phyloP scores from a whole-genome alignment of 1,140 invertebrate species.

The Akabosia matsudoensis region DNA sequence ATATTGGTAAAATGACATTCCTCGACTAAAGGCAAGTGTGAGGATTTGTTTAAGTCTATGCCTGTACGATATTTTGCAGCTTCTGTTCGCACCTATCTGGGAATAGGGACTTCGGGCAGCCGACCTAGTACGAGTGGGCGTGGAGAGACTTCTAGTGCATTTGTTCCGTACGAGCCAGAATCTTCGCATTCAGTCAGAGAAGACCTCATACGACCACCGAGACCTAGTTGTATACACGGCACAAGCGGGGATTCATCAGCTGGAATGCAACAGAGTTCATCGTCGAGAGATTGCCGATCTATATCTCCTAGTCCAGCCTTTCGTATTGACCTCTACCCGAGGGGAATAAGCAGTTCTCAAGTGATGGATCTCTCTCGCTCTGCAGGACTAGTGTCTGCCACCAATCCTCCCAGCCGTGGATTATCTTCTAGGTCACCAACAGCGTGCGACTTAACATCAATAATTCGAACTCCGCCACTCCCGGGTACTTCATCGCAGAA shows the following conservation, averaged over 20 bases:
- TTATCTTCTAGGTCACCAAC: background rate
- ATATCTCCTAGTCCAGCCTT: background rate
- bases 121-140: background rate
- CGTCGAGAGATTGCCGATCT: background rate
- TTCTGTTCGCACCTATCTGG: no score
- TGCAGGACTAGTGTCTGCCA: background rate
- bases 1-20: no score
- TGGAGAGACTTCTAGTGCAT: background rate
- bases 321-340: background rate
- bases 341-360: constrained; percentile 8
- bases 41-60: no score
- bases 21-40: no score
- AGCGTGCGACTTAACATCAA: no score
- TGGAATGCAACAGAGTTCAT: background rate
- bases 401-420: background rate
- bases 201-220: background rate
- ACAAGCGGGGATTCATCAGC: background rate
- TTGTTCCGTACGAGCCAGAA: background rate
- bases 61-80: no score
- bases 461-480: no score
- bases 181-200: background rate
- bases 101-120: background rate
- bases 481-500: background rate
- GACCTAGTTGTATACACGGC: constrained; percentile 8
- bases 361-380: constrained; percentile 8